Base-by-base conservation (phyloP, 2,888 invertebrate genomes). In the Blera fallax region DNA sequence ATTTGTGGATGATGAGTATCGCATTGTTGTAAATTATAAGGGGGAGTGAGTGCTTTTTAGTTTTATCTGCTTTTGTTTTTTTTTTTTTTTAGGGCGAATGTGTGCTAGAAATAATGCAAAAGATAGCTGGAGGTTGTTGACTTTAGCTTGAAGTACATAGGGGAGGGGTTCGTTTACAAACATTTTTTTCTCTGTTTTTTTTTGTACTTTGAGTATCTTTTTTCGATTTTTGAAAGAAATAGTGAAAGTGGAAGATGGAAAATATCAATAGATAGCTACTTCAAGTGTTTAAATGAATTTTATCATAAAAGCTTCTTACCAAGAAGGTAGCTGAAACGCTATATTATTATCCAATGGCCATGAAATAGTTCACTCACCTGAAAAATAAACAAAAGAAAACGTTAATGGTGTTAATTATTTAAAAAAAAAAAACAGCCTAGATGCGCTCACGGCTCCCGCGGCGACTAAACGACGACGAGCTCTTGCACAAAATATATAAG, bases 71-170 rank as follows among this genome's bases (percentile, higher is more conserved):
- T 8, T 10, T 16, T 1, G 7, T 7, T 10, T 11, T 3, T 21
- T 16, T 58, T 40, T 21, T 37, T 40, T 67, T 48, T 34, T 40
- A 48, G 29, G 58, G 67, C 60, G 37, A 32, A 40, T 50, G 60
- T 43, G 32, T n/a, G 48, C 48, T 32, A 18, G 21, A 60, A 32
- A 37, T 54, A 34, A 78, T 62, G 62, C 62, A 37, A 78, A 70
- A 43, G 60, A 43, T 60, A 62, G 50, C 16, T 27, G 18, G 62
- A 78, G 78, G 69, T 78, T 78, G 37, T 78, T 78, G 78, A 70
- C 78, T 54, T 60, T 18, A 6, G 7, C 18, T 11, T 40, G 32
- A 24, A 18, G 54, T 62, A 29, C 29, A 7, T 1, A 56, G 76
- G 67, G 67, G 67, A 43, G 40, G 48, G 14, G 14, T 62, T 52